Base-by-base conservation (phyloP, 2,888 invertebrate species). In the Sphaerophoria taeniata region DNA sequence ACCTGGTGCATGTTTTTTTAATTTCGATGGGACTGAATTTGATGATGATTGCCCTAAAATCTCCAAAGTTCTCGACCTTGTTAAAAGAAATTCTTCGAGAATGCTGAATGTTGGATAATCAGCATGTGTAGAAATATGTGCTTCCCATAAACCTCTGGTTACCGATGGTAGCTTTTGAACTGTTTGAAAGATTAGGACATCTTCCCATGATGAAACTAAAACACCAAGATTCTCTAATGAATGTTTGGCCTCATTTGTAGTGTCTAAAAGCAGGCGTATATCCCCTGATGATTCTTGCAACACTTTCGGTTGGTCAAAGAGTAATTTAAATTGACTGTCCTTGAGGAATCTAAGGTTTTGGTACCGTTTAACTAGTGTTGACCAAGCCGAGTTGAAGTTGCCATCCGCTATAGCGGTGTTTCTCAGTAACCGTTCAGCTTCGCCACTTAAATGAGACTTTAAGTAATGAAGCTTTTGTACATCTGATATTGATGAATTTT, bases 381-480 rank as follows among this genome's bases (percentile, higher is more conserved):
- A 31, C 71, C 77, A 78, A 5, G 77, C 65, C 12, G 71, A 55
- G 11, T 78, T 49, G 51, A 78, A 78, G 39, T 60, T 79, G 4
- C 33, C n/a, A 24, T 77, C 56, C 24, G 24, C 24, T 24, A 24
- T 24, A 2, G 24, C 24, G 5, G 63, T 77, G 11, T 77, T 71
- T 36, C 75, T 9, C 16, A 53, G 24, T 31, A 24, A 24, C 24
- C 51, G 31, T 4, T 9, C 51, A 9, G 51, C 51, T 53, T 53
- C 51, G 31, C 51, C 24, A 24, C 24, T 24, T 51, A 51, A 51
- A 51, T 51, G 16, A 43, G 12, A 7, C 24, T 56, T 70, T 14
- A 65, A 43, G 51, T 71, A 65, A 6, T 78, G 56, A 3, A 72
- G 31, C 4, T 72, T 78, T 0, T 65, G 72, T 4, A 34, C 51